Percentiles rank a stretch among this genome's conserved stretches.
These are phyloP conservation scores for Metopolophium dirhodum DNA, from an alignment of 1,140 invertebrate species.

Conservation along the genomic window DNA sequence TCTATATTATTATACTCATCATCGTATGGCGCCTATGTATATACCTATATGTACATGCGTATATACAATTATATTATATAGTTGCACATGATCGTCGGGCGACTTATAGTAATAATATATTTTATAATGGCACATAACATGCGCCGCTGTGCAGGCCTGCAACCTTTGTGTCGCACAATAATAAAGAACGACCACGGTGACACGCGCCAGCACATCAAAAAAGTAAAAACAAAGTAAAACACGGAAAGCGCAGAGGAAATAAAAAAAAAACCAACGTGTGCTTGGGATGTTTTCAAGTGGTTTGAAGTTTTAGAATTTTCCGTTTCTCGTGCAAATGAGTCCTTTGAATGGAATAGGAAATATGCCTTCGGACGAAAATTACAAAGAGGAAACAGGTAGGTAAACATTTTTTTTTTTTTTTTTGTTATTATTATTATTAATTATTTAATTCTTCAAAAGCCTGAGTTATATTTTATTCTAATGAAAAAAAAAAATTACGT, in stretches of 20 bases:
- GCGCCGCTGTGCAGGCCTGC: no score
- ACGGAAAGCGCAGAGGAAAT: not conserved
- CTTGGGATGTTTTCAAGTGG: not conserved
- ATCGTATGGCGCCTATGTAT: not conserved
- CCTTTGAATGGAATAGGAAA: not conserved
- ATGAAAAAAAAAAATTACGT: not conserved
- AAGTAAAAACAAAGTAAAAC: not conserved
- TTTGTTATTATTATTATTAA: not conserved
- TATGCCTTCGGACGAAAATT: not conserved
- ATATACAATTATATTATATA: no score
- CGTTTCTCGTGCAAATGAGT: not conserved
- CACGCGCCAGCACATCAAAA: not conserved
- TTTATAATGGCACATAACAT: not conserved
- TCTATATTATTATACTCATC: not conserved
- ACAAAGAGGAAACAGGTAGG: not conserved
- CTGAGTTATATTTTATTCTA: not conserved
- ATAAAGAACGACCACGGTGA: not conserved
- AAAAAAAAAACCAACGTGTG: not conserved
- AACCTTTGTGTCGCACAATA: not conserved
- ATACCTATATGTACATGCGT: no score
- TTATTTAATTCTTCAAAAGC: constrained; percentile 39
- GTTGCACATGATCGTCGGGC: not conserved
- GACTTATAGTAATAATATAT: not conserved
- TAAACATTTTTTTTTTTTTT: not conserved
- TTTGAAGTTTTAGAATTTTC: not conserved